Conservation (phyloP, 2,888 invertebrate genomes). For the Lycophotia porphyrea region DNA sequence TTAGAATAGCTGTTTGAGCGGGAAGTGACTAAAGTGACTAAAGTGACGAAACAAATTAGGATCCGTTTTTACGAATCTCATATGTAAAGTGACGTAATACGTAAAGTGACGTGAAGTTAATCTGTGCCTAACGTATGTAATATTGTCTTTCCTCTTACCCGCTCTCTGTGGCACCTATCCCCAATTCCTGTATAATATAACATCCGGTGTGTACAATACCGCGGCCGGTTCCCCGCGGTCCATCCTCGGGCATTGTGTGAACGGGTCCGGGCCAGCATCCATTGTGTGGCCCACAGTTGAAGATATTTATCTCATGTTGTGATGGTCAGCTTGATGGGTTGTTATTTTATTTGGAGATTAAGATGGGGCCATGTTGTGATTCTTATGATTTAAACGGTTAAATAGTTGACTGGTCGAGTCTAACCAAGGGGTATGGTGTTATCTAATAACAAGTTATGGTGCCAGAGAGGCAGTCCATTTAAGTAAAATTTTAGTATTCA, state of each 20-base stretch:
- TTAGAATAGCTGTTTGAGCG: too few relatives aligned
- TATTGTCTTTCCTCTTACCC: conserved; percentile 16
- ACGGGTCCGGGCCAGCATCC: conserved; percentile 7
- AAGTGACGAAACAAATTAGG: too few relatives aligned
- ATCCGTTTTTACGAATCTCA: too few relatives aligned
- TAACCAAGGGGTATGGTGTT: not conserved
- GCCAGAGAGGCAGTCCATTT: not conserved
- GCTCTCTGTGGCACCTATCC: conserved; percentile 66
- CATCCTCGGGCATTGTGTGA: conserved; percentile 38
- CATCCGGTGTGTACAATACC: conserved; percentile 65
- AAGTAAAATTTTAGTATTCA: not conserved
- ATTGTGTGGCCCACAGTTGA: conserved; percentile 43
- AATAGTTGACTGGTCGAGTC: not conserved
- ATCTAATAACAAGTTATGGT: not conserved
- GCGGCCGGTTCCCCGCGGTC: conserved; percentile 43
- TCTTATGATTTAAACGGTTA: conserved; percentile 3
- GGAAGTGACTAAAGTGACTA: too few relatives aligned
- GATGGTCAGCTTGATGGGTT: conserved; percentile 47
- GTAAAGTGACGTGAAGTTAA: too few relatives aligned
- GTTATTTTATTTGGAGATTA: conserved; percentile 43
- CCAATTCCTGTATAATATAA: conserved; percentile 47
- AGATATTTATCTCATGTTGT: conserved; percentile 64
- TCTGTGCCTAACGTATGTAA: not conserved
- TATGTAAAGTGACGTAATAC: too few relatives aligned
- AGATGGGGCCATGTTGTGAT: conserved; percentile 11